Evolutionary conservation across 2,888 invertebrate genomes (phyloP), one percentile per base, ranked within the genome.

Genomic region (Malthinus seriepunctatus): DNA sequence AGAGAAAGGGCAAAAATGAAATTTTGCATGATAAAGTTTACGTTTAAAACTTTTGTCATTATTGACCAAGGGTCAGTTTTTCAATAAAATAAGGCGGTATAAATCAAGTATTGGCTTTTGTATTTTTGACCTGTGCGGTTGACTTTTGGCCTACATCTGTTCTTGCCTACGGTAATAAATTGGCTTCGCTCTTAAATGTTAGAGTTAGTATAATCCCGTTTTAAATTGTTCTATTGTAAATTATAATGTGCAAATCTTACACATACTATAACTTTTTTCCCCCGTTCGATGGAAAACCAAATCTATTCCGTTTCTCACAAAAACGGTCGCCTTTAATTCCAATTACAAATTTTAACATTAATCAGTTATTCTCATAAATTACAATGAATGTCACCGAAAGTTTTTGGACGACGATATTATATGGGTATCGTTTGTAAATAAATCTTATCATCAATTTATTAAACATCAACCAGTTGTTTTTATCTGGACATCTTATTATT

Each of bases 81-180:
- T 71, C 71, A 69, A 73, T 73, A 72, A 72, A 72, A 74, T 68
- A 70, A 42, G 71, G 69, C 72, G 72, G 69, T 68, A 78, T 78
- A 78, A 78, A 78, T 78, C 78, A 78, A 73, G 74, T 71, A 75
- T 74, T 65, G 73, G 68, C 68, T 70, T 76, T 77, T 74, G 74
- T 66, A 49, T 59, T 67, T 70, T 65, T 60, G 69, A 68, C 71
- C 69, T 64, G 62, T 73, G 73, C 62, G 78, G 78, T 77, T 76
- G 76, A 75, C 78, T 76, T 74, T 76, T 77, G 76, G 73, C 78
- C 78, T 77, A 76, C 78, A 78, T 78, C 78, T 78, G 77, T 76
- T 76, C 76, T 73, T 71, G 72, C 71, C 71, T 66, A 65, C 63
- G 62, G 63, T 64, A 71, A 74, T 71, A 68, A 70, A 72, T 69